Evolutionary conservation across 2,797 vertebrate genomes (phyloP), one percentile per base, ranked within the genome.

Genomic region (Leuciscus waleckii): DNA sequence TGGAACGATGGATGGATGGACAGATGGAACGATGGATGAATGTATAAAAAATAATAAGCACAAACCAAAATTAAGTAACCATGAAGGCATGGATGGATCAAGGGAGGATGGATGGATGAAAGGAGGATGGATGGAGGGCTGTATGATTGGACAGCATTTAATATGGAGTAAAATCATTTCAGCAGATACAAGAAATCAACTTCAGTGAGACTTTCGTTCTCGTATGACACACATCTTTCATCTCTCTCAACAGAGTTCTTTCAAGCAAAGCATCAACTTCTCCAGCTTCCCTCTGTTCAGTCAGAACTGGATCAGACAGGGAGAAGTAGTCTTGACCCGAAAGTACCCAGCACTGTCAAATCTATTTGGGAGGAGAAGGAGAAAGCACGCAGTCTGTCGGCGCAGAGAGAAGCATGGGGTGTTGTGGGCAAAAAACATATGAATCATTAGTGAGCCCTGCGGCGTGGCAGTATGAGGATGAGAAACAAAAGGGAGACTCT

Each of bases 381-480:
- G 79, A 86, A 68, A 39, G 74, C 61, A 54, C 19, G 43, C 82
- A 84, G 82, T 84, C 73, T 77, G 82, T 67, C 43, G 7, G 58
- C 5, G 16, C 0, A 10, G 68, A 70, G 51, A 1, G 35, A n/a
- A 70, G 68, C 54, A 54, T 74, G 77, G 68, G 69, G 68, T 54
- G 77, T 71, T 70, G 35, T 88, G 90, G 49, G 73, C 85, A 93
- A 92, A 93, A 88, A 79, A 67, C 93, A 93, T 93, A 91, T 93
- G 91, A 94, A 93, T 93, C 91, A 94, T 93, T 94, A 92, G 91
- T 87, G 88, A 88, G 80, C 86, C 63, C 26, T 79, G 85, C 87
- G 82, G 89, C 91, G 79, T 58, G 78, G 89, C 90, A 90, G 90
- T 90, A 84, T 88, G 88, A 85, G 90, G 87, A 89, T 87, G 86